These are phyloP conservation scores for Parascotia fuliginaria DNA, from an alignment of 2,888 invertebrate species.

Conservation along the genomic window DNA sequence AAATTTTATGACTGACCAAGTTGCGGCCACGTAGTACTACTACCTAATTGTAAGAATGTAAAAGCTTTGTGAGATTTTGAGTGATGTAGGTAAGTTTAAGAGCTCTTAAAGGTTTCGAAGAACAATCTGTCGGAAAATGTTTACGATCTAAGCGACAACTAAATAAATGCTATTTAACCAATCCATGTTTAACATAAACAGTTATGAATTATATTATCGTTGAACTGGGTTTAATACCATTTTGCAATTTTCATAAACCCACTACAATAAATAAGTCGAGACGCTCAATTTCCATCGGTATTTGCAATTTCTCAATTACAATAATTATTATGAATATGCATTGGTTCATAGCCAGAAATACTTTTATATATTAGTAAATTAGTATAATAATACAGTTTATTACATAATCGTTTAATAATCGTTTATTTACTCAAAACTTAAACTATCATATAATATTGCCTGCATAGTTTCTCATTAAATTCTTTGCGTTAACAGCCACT, in stretches of 20 bases:
- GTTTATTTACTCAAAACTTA: too few relatives aligned
- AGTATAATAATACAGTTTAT: too few relatives aligned
- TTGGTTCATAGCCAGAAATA: neutral
- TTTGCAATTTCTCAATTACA: conserved; percentile 17
- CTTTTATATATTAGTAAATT: too few relatives aligned
- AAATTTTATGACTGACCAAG: conserved; percentile 69
- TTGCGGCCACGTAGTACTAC: conserved; percentile 42
- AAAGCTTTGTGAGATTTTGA: conserved; percentile 33
- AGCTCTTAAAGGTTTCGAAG: conserved; percentile 4
- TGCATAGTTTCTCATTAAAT: conserved; percentile 59
- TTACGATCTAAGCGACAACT: conserved; percentile 16
- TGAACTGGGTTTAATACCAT: conserved; percentile 4
- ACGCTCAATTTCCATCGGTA: neutral
- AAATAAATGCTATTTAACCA: conserved; percentile 3
- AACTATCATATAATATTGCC: too few relatives aligned
- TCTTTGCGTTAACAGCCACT: conserved; percentile 53
- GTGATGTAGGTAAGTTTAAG: conserved; percentile 14
- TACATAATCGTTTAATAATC: too few relatives aligned
- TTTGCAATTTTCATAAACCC: conserved; percentile 9
- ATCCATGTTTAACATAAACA: conserved; percentile 4
- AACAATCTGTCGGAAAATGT: conserved; percentile 13
- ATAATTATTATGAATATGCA: conserved; percentile 10
- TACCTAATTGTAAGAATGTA: conserved; percentile 30
- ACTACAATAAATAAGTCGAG: conserved; percentile 3
- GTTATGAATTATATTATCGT: conserved; percentile 8